phyloP scores from a whole-genome alignment of 2,888 invertebrate species.

The Nysson spinosus region DNA sequence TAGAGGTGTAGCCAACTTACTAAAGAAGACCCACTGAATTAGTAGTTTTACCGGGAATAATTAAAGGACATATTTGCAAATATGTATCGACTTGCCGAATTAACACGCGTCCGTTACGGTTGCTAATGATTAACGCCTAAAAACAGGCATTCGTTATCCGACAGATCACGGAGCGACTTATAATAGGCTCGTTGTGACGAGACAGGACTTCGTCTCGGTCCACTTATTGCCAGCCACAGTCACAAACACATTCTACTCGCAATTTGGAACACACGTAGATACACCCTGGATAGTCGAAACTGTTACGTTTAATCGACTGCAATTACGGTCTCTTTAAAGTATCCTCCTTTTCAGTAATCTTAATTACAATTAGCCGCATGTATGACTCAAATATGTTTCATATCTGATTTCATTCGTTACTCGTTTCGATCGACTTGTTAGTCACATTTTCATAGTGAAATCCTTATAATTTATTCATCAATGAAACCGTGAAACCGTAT shows the following conservation, averaged over 20 bases:
- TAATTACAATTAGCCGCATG: too few species aligned
- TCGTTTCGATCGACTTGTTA: too few species aligned
- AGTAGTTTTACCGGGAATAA: too few species aligned
- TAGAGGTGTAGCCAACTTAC: too few species aligned
- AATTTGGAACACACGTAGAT: slow-evolving; percentile 53
- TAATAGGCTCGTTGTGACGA: slow-evolving; percentile 60
- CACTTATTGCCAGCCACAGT: slow-evolving; percentile 62
- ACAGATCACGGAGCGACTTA: slow-evolving; percentile 22
- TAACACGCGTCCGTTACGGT: slow-evolving; percentile 13
- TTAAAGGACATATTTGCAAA: background rate
- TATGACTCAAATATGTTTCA: too few species aligned
- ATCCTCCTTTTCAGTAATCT: too few species aligned
- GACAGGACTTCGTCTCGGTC: slow-evolving; percentile 66
- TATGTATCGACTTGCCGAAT: background rate
- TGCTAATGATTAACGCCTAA: slow-evolving; percentile 33
- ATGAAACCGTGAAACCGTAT: too few species aligned
- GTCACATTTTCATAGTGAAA: too few species aligned
- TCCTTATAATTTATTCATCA: too few species aligned
- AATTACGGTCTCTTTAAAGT: background rate
- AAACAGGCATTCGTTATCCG: slow-evolving; percentile 36
- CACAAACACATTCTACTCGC: slow-evolving; percentile 55
- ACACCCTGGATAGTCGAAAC: slow-evolving; percentile 24
- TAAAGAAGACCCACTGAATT: too few species aligned
- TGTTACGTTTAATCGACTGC: slow-evolving; percentile 20
- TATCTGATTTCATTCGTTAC: too few species aligned